These are phyloP conservation scores for Drosophila sucinea DNA, from an alignment of 1,140 invertebrate species.

Conservation along the genomic window DNA sequence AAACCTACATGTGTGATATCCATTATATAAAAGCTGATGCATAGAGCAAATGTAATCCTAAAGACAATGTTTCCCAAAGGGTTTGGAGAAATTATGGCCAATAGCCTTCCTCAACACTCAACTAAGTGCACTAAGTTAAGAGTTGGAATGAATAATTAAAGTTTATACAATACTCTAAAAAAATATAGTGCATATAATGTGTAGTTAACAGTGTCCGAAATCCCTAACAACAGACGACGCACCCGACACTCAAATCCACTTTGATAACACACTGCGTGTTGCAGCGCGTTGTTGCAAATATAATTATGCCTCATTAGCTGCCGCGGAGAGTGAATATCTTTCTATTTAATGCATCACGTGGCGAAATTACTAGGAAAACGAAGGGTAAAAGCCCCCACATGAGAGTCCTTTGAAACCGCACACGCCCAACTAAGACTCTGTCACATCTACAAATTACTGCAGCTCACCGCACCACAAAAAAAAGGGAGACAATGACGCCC, in stretches of 20 bases:
- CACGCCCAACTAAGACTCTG: constrained; percentile 12
- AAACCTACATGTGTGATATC: too few relatives aligned
- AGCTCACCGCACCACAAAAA: constrained; percentile 21
- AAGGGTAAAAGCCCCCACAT: neutral
- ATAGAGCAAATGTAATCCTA: too few relatives aligned
- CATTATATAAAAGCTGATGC: too few relatives aligned
- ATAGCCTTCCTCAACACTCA: too few relatives aligned
- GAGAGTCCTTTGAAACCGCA: constrained; percentile 45
- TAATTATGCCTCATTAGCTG: constrained; percentile 48
- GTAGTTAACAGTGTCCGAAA: neutral
- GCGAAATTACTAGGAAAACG: constrained; percentile 12
- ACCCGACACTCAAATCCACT: constrained; percentile 35
- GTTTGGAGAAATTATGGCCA: too few relatives aligned
- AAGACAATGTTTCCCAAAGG: too few relatives aligned
- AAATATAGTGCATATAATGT: too few relatives aligned
- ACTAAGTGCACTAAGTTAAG: too few relatives aligned
- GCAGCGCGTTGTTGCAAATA: constrained; percentile 18
- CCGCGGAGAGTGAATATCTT: constrained; percentile 11
- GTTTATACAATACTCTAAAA: neutral
- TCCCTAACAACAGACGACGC: constrained; percentile 8
- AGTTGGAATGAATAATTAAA: too few relatives aligned
- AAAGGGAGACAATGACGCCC: constrained; percentile 1
- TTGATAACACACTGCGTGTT: constrained; percentile 4
- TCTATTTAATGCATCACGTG: constrained; percentile 28
- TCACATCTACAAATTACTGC: constrained; percentile 42